A percentile compares a stretch with the other conserved stretches of the same genome.
Conservation (phyloP, 1,140 invertebrate species). For the Apis mellifera region Amel_HAv3.1 CM009933.2:5198501-5199000, state of each 20-base stretch:
- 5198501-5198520: too few relatives aligned
- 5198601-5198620: not conserved
- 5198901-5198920: not conserved
- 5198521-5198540: not conserved
- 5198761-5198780: not conserved
- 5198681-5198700: not conserved
- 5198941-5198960: not conserved
- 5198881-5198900: not conserved
- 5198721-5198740: not conserved
- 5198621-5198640: too few relatives aligned
- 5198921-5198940: not conserved
- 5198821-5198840: not conserved
- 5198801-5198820: not conserved
- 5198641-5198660: not conserved
- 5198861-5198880: not conserved
- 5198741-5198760: too few relatives aligned
- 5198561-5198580: not conserved
- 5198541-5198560: not conserved
- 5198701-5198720: not conserved
- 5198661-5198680: not conserved
- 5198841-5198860: slow-evolving; percentile 13
- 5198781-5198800: slow-evolving; percentile 10
- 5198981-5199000: not conserved
- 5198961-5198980: not conserved
- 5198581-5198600: too few relatives aligned